Evolutionary conservation across 2,888 invertebrate species (phyloP).

Genomic region (Heliconius sara): DNA sequence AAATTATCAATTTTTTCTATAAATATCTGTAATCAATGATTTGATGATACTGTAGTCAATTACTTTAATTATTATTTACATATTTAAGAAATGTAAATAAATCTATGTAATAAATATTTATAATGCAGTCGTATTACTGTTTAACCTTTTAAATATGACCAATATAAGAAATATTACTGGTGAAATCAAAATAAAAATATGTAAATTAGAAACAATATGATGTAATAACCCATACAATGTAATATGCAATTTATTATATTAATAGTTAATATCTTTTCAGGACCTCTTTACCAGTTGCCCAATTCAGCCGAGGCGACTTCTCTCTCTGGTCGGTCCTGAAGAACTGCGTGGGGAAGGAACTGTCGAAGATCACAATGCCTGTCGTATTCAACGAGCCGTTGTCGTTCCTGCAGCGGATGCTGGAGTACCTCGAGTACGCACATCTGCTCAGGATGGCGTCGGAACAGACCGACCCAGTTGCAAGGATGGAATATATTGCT

Average conservation of each 20-base stretch:
- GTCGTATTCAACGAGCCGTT: constrained; percentile 98
- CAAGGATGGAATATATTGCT: constrained; percentile 87
- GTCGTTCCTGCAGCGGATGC: constrained; percentile 96
- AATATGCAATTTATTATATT: background rate
- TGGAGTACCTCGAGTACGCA: constrained; percentile 97
- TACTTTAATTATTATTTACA: too few relatives aligned
- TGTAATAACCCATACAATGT: too few relatives aligned
- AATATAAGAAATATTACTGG: too few relatives aligned
- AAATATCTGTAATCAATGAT: too few relatives aligned
- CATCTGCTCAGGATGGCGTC: constrained; percentile 89
- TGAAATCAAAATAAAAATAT: too few relatives aligned
- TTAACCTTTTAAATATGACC: too few relatives aligned
- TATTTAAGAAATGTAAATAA: too few relatives aligned
- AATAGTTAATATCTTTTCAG: constrained; percentile 67
- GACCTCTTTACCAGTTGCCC: constrained; percentile 88
- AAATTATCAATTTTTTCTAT: too few relatives aligned
- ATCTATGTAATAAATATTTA: too few relatives aligned
- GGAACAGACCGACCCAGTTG: constrained; percentile 89
- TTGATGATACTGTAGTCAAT: too few relatives aligned
- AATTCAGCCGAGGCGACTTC: constrained; percentile 91
- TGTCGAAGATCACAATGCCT: constrained; percentile 98
- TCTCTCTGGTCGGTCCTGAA: constrained; percentile 96
- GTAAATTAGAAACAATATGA: too few relatives aligned
- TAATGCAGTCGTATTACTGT: too few relatives aligned
- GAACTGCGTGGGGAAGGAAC: constrained; percentile 95